phyloP scores from a whole-genome alignment of 1,140 invertebrate genomes.

The Aphis gossypii region DNA sequence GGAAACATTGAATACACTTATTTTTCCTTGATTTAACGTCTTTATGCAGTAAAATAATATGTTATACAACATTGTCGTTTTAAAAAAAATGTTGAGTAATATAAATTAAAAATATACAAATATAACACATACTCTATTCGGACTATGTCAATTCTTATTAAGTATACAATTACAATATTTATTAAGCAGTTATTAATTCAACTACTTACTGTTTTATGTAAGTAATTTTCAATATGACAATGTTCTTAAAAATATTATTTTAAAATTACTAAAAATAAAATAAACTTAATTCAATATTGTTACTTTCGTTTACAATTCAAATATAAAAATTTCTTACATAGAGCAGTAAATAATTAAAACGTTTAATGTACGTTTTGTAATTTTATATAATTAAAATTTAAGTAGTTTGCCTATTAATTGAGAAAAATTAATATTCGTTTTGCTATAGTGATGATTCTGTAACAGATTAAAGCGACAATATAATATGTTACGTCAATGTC shows the following conservation, averaged over 20 bases:
- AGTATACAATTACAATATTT: not conserved
- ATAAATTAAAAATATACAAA: too few relatives aligned
- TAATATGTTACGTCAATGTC: not conserved
- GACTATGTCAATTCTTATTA: not conserved
- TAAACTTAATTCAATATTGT: too few relatives aligned
- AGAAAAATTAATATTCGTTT: not conserved
- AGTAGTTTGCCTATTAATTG: not conserved
- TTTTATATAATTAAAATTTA: not conserved
- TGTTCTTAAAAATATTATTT: not conserved
- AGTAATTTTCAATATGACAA: not conserved
- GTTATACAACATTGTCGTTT: not conserved
- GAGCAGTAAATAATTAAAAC: not conserved
- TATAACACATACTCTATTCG: not conserved
- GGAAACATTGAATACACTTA: not conserved
- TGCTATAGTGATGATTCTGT: not conserved
- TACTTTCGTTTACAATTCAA: not conserved
- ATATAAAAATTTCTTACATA: not conserved
- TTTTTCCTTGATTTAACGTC: not conserved
- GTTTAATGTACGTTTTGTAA: not conserved
- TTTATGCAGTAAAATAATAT: not conserved
- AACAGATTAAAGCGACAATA: not conserved
- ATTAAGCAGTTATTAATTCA: not conserved
- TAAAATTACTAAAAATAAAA: not conserved
- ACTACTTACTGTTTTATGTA: not conserved
- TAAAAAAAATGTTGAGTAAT: not conserved